Evolutionary conservation across 2,888 invertebrate species (phyloP).

Genomic region (Aricia artaxerxes): DNA sequence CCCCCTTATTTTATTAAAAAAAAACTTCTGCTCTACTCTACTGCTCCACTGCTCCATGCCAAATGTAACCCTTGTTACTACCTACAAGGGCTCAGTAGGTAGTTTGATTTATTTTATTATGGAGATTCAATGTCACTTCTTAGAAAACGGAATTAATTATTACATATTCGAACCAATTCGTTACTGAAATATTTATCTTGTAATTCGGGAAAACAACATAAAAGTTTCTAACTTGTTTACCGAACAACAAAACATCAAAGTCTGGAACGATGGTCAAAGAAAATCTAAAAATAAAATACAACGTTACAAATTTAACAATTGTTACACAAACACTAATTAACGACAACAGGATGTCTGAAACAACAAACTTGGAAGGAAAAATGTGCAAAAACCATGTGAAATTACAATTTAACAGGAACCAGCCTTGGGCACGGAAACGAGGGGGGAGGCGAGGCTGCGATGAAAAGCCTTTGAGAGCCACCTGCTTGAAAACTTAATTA

Average conservation of each 20-base stretch:
- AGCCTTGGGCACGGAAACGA: slow-evolving; percentile 12
- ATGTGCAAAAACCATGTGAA: slow-evolving; percentile 26
- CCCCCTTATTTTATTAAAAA: too few relatives aligned
- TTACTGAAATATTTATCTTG: too few relatives aligned
- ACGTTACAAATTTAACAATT: background rate
- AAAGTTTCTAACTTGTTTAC: background rate
- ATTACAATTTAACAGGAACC: slow-evolving; percentile 13
- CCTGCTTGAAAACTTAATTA: slow-evolving; percentile 46
- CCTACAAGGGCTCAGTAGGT: too few relatives aligned
- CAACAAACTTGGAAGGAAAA: slow-evolving; percentile 1
- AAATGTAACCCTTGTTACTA: too few relatives aligned
- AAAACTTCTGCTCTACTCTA: too few relatives aligned
- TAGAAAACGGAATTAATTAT: too few relatives aligned
- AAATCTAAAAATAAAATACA: background rate
- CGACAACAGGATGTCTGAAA: slow-evolving; percentile 5
- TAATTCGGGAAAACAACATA: background rate
- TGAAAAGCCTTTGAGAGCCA: slow-evolving; percentile 42
- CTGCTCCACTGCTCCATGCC: too few relatives aligned
- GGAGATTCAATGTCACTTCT: too few relatives aligned
- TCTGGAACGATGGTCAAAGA: background rate
- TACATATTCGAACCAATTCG: too few relatives aligned
- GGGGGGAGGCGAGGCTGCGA: background rate
- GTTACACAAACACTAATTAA: slow-evolving; percentile 5
- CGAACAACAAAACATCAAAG: background rate
- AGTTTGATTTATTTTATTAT: too few relatives aligned